A percentile compares a stretch with the other conserved stretches of the same genome.
phyloP scores from a whole-genome alignment of 2,113 vertebrate genomes.

The Orthonyx spaldingii region DNA sequence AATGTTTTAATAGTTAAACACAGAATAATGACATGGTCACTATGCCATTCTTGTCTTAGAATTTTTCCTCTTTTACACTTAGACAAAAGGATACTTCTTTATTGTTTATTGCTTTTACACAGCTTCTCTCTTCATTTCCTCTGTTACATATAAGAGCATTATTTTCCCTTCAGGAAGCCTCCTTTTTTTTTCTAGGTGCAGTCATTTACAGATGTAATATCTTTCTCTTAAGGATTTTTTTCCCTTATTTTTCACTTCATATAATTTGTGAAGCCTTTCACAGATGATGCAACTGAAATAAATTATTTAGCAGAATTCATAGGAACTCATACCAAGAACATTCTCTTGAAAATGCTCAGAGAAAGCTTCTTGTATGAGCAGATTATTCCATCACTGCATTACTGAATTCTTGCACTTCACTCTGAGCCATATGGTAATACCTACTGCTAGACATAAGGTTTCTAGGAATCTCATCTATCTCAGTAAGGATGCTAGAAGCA shows the following conservation, averaged over 20 bases:
- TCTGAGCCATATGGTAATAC: slow-evolving; percentile 41
- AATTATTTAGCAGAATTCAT: not conserved
- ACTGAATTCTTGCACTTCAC: slow-evolving; percentile 42
- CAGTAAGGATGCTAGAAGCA: slow-evolving; percentile 33
- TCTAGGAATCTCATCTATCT: slow-evolving; percentile 28
- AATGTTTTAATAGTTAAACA: not conserved
- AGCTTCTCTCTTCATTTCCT: not conserved
- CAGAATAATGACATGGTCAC: not conserved
- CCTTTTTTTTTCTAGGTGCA: not conserved
- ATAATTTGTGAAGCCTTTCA: not conserved
- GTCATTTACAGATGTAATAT: not conserved
- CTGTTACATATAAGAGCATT: not conserved
- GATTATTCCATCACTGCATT: slow-evolving; percentile 34
- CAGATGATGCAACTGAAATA: not conserved
- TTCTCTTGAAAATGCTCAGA: not conserved
- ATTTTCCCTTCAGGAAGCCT: not conserved
- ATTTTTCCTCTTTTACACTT: not conserved
- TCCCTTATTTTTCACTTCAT: not conserved
- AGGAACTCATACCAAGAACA: not conserved
- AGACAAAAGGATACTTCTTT: not conserved
- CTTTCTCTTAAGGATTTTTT: not conserved
- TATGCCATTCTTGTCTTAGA: not conserved
- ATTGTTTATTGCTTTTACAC: not conserved
- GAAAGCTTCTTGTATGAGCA: not conserved
- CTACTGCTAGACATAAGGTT: slow-evolving; percentile 55